phyloP scores from a whole-genome alignment of 1,140 invertebrate genomes.

The Ganaspis sp. region DNA sequence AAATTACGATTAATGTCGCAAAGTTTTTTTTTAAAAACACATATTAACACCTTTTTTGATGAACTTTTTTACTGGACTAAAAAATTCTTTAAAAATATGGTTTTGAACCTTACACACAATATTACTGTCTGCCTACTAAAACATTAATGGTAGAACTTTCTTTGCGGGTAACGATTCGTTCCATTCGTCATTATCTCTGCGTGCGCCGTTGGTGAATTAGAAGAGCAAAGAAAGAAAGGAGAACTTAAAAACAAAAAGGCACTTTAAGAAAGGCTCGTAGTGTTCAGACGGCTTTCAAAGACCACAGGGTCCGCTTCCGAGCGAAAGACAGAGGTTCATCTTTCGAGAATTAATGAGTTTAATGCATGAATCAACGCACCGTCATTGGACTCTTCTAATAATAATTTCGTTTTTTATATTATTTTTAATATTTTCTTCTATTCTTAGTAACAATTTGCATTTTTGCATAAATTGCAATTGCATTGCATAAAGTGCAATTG shows the following conservation, averaged over 20 bases:
- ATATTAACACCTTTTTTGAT: too few species aligned
- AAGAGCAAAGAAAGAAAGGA: neutral
- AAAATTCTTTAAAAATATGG: too few species aligned
- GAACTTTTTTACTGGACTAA: too few species aligned
- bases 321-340: slow-evolving; percentile 1
- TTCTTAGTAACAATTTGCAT: too few species aligned
- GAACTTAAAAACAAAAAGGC: slow-evolving; percentile 1
- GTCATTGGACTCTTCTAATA: neutral
- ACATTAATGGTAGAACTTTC: neutral
- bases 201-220: slow-evolving; percentile 3
- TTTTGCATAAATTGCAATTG: too few species aligned
- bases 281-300: slow-evolving; percentile 4
- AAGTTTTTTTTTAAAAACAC: too few species aligned
- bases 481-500: too few species aligned
- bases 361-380: neutral
- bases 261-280: neutral
- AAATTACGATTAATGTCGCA: too few species aligned
- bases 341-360: slow-evolving; percentile 2
- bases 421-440: too few species aligned
- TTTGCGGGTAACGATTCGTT: slow-evolving; percentile 4
- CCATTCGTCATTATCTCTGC: neutral
- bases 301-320: neutral
- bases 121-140: neutral
- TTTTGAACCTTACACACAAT: neutral
- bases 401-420: too few species aligned